Base-by-base conservation (phyloP, 2,888 invertebrate genomes). In the Melinaea menophilus region DNA sequence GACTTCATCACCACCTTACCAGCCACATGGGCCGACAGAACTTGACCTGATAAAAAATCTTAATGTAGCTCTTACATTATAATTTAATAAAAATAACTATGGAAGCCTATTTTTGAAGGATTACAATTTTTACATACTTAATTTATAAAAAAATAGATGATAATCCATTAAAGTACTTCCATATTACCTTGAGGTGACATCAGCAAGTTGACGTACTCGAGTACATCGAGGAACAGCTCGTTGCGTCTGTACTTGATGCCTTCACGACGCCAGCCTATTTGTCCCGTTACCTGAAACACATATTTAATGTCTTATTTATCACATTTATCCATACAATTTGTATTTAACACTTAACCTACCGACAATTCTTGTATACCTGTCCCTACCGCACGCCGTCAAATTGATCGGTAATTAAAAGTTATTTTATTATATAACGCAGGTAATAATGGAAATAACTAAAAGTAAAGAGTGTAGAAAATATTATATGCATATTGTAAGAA, bases 1-100 rank as follows among this genome's bases (percentile, higher is more conserved):
- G 99, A 98, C 91, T 99, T 99, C 99, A 99, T 99, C 47, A 99
- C 98, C 61, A 99, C 98, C 86, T 99, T 98, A 61, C 99, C 99
- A 35, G 99, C 99, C 48, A 99, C 99, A 80, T 99, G 99, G 56
- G 99, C 99, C 13, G 99, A 99, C 63, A 99, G 90, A 37, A 99
- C 99, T 92, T 99, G 99, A 62, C 98, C 97, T 96, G 80, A 9
- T 45, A 41, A 41, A 9, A 41, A 2, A 37, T 37, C 37, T 7
- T 37, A 37, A 37, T 5, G 37, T 37, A 5, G 1, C 2, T 37
- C 37, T 2, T 7, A 37, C 0, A 37, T 37, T 5, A 5, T 22
- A n/a, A n/a, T 22, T 22, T 96, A 79, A 9, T 45, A 41, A 41
- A 9, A 41, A 5, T 5, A 5, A 2, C 2, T 37, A 37, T 1